Base-by-base conservation (phyloP, 2,888 invertebrate genomes). In the Rhagophthalmus giganteus region DNA sequence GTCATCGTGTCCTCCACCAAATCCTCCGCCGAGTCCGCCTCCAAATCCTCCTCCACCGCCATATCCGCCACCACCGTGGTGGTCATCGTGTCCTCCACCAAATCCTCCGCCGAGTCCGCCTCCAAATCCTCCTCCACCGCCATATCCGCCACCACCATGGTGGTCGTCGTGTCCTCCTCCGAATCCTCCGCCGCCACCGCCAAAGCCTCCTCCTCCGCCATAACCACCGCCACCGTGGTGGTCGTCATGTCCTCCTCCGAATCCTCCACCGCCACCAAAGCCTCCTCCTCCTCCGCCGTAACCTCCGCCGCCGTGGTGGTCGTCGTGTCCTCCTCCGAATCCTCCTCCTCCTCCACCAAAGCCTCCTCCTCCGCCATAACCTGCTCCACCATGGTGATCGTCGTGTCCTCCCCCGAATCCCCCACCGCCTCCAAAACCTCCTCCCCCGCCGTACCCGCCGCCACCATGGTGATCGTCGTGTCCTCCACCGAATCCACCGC, bases 151-250 rank as follows among this genome's bases (percentile, higher is more conserved):
- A 15, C 68, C 70, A 1, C 60, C 64, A 10, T 20, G 33, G 24
- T 41, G 27, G 14, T 34, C 35, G 26, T 25, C 15, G 6, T 20
- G n/a, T n/a, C n/a, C n/a, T n/a, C n/a, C n/a, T n/a, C n/a, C n/a
- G n/a, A n/a, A n/a, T n/a, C n/a, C n/a, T n/a, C n/a, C n/a, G 5
- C 10, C 26, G 15, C 70, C 71, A 10, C 69, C 71, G n/a, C 68
- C 69, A 4, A 27, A 30, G 14, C 46, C 45, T 11, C 69, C 73
- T 5, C n/a, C n/a, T n/a, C n/a, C n/a, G n/a, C 68, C 68, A 27
- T 8, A 32, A n/a, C 37, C 45, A 7, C 45, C 45, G 14, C 68
- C 70, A 1, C 60, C 64, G 10, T 20, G 34, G 20, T 39, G 32
- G n/a, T n/a, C n/a, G n/a, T n/a, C n/a, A 14, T 31, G 38, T n/a